Evolutionary conservation across 2,888 invertebrate genomes (phyloP).

Genomic region (Phengaris alcon): DNA sequence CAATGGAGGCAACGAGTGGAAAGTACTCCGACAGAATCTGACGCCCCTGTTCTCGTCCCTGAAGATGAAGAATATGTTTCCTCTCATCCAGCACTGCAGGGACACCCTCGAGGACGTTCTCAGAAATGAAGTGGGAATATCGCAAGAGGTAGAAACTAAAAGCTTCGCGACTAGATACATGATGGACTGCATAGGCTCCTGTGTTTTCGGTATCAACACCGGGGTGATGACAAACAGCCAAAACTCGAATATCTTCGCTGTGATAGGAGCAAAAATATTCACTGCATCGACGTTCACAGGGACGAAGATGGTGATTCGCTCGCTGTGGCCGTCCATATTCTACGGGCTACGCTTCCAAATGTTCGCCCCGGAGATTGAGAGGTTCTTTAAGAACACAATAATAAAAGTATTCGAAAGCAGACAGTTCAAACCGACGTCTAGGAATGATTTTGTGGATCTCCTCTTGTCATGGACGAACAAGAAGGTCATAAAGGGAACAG

Average conservation of each 20-base stretch:
- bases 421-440: conserved; percentile 44
- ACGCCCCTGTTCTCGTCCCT: conserved; percentile 58
- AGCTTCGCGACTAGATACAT: conserved; percentile 50
- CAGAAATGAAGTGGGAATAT: conserved; percentile 39
- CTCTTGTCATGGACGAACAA: conserved; percentile 49
- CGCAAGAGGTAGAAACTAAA: conserved; percentile 45
- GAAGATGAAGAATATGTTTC: conserved; percentile 65
- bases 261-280: conserved; percentile 49
- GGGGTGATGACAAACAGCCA: conserved; percentile 46
- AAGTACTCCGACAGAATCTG: conserved; percentile 56
- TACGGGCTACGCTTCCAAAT: conserved; percentile 49
- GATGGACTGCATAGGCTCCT: conserved; percentile 56
- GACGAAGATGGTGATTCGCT: conserved; percentile 43
- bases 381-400: conserved; percentile 49
- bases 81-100: conserved; percentile 51
- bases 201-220: conserved; percentile 58
- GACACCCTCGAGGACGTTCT: conserved; percentile 49
- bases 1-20: conserved; percentile 57
- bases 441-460: conserved; percentile 57
- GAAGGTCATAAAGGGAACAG: conserved; percentile 49
- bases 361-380: conserved; percentile 44
- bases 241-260: conserved; percentile 47
- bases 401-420: conserved; percentile 48
- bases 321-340: conserved; percentile 56
- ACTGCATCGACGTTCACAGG: conserved; percentile 44